Evolutionary conservation across 2,888 invertebrate genomes (phyloP).

Genomic region (Hipparchia sbordonii): DNA sequence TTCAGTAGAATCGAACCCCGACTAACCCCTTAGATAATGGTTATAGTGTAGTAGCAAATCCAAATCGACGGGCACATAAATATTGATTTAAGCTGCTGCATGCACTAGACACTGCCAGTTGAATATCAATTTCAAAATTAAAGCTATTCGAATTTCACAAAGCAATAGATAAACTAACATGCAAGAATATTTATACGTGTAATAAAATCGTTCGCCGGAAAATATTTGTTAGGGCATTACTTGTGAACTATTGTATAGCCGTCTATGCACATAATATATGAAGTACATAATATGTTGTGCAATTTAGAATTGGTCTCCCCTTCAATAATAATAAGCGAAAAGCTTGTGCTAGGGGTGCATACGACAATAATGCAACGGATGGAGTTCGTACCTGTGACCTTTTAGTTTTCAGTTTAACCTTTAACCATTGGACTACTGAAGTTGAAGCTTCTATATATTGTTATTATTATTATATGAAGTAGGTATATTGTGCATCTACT

Average conservation of each 20-base stretch:
- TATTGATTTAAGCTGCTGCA: constrained; percentile 16
- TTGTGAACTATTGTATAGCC: neutral
- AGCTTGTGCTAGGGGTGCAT: too few species aligned
- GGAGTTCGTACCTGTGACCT: too few species aligned
- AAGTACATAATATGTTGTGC: neutral
- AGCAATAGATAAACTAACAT: constrained; percentile 2
- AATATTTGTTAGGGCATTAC: neutral
- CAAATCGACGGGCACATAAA: constrained; percentile 11
- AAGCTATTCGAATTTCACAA: constrained; percentile 5
- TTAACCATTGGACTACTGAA: too few species aligned
- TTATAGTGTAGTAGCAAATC: constrained; percentile 4
- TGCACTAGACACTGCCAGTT: constrained; percentile 23
- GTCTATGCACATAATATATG: neutral
- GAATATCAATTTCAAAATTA: constrained; percentile 19
- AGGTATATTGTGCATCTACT: too few species aligned
- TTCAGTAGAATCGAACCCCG: neutral
- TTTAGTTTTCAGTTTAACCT: too few species aligned
- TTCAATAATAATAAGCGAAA: too few species aligned
- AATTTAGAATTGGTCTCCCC: too few species aligned
- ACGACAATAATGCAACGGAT: too few species aligned
- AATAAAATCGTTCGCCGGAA: neutral
- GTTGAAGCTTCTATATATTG: too few species aligned
- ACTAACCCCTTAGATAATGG: neutral
- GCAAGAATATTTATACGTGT: constrained; percentile 1
- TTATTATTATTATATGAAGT: too few species aligned